These are phyloP conservation scores for Halcyon chelicuti DNA, from an alignment of 2,797 vertebrate genomes.

Conservation along the genomic window DNA sequence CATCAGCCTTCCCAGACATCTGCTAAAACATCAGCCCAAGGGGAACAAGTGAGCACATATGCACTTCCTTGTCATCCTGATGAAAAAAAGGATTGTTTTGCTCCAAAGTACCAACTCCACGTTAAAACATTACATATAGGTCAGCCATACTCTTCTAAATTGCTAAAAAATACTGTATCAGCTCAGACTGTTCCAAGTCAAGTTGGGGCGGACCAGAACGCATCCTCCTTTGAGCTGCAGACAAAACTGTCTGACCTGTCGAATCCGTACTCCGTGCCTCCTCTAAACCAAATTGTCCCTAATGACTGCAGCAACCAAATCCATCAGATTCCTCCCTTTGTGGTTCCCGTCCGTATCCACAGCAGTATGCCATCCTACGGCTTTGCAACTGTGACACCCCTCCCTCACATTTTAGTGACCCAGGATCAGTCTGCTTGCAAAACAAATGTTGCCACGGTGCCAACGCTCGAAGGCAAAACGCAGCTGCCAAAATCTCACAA, in stretches of 20 bases:
- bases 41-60: conserved; percentile 63
- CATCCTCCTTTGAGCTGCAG: conserved; percentile 62
- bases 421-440: conserved; percentile 85
- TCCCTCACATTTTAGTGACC: conserved; percentile 95
- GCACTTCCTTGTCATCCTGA: background rate
- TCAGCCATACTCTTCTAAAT: conserved; percentile 81
- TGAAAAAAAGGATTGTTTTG: conserved; percentile 77
- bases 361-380: conserved; percentile 80
- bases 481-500: conserved; percentile 78
- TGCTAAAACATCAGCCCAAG: conserved; percentile 76
- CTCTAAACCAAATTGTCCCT: conserved; percentile 75
- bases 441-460: conserved; percentile 68
- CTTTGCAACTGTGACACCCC: conserved; percentile 78
- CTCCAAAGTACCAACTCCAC: conserved; percentile 94
- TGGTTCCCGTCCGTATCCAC: conserved; percentile 82
- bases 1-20: conserved; percentile 79
- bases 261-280: conserved; percentile 78
- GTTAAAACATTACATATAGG: conserved; percentile 81
- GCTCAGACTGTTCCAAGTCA: conserved; percentile 82
- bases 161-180: conserved; percentile 79
- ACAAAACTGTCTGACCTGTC: conserved; percentile 79
- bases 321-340: conserved; percentile 79
- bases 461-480: conserved; percentile 76
- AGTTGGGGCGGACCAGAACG: conserved; percentile 64
- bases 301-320: conserved; percentile 40